Evolutionary conservation across 2,888 invertebrate genomes (phyloP), one percentile per base, ranked within the genome.

Genomic region (Caenorhabditis sp.): DNA sequence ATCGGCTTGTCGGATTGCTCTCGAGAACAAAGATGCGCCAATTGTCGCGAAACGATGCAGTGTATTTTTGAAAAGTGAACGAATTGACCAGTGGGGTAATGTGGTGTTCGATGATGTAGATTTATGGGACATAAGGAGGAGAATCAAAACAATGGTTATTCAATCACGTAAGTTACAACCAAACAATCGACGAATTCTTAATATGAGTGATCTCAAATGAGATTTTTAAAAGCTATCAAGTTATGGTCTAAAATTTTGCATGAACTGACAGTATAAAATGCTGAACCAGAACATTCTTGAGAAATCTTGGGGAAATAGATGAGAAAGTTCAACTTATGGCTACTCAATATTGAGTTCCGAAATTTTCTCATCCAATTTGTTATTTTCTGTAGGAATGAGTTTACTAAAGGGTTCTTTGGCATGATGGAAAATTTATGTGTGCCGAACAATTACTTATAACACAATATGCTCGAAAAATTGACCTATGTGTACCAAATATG

Each of bases 131-230:
- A 17, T 58, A 27, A 31, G 26, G 4, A 26, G 1, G 56, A 17
- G 14, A 5, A 57, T 67, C 14, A 52, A 38, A 52, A 52, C 58
- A 1, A 23, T 23, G 0, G 49, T 67, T 17, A 67, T 49, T 38
- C 67, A 67, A 25, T 36, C 62, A 17, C 67, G 67, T 62, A 21
- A 26, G 67, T 62, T 60, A 58, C n/a, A n/a, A n/a, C n/a, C n/a
- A n/a, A n/a, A 20, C 36, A 5, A 20, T 20, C 8, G n/a, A n/a
- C n/a, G n/a, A n/a, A n/a, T 14, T 12, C 20, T n/a, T 38, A 7
- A 58, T 26, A 58, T 58, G 1, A 12, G 20, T 58, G 27, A 20
- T n/a, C 25, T 20, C 21, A 20, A 5, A 60, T 25, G 23, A 49
- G 8, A 12, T 14, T 8, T n/a, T 59, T 8, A n/a, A n/a, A n/a